Evolutionary conservation across 2,888 invertebrate species (phyloP).

Genomic region (Scaptomyza reducta): DNA sequence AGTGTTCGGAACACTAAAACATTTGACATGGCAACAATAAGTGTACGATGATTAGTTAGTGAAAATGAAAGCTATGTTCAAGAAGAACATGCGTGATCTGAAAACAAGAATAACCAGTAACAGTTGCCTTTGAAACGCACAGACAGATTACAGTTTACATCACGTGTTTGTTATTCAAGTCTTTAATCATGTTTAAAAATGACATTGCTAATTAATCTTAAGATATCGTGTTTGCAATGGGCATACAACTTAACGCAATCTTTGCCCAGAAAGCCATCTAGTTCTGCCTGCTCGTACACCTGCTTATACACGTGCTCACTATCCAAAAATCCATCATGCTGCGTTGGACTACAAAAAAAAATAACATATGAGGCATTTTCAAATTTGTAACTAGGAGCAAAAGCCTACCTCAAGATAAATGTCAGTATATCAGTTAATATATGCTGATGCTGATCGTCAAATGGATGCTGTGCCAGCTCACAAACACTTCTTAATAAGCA

Average conservation of each 20-base stretch:
- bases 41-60: not conserved
- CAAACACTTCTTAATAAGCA: slow-evolving; percentile 89
- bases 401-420: slow-evolving; percentile 88
- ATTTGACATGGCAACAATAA: no score
- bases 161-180: slow-evolving; percentile 7
- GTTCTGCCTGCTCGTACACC: slow-evolving; percentile 81
- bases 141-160: slow-evolving; percentile 31
- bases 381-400: fast-evolving
- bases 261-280: slow-evolving; percentile 70
- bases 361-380: not conserved
- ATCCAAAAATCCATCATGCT: slow-evolving; percentile 86
- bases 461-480: slow-evolving; percentile 87
- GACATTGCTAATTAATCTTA: slow-evolving; percentile 67
- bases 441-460: slow-evolving; percentile 85
- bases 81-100: slow-evolving; percentile 36
- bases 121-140: slow-evolving; percentile 64
- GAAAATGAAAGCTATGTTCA: not conserved
- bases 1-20: no score
- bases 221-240: slow-evolving; percentile 70
- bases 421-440: slow-evolving; percentile 88
- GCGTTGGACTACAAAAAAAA: slow-evolving; percentile 83
- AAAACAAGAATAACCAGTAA: slow-evolving; percentile 8
- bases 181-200: slow-evolving; percentile 42
- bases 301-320: slow-evolving; percentile 84
- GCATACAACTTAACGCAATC: slow-evolving; percentile 75